Evolutionary conservation across 2,888 invertebrate genomes (phyloP).

Genomic region (Chironomus tentans): DNA sequence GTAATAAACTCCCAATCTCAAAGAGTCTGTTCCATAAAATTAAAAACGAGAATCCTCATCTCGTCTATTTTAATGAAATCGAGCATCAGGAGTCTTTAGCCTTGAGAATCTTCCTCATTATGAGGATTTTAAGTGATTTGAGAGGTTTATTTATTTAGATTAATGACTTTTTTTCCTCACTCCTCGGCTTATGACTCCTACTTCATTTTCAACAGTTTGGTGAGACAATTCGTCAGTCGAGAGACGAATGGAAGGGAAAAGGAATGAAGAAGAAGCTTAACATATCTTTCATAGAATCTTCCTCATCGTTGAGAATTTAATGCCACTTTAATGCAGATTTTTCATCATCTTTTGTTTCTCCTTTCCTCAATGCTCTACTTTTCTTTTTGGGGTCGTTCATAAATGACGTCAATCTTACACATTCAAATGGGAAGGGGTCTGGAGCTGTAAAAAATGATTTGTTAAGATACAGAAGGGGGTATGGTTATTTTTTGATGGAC

Average conservation of each 20-base stretch:
- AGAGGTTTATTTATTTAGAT: conserved; percentile 26
- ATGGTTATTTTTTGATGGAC: too few species aligned
- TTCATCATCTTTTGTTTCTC: conserved; percentile 8
- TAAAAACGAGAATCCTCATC: not conserved
- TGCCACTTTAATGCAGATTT: conserved; percentile 21
- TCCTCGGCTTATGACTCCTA: not conserved
- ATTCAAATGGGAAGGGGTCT: too few species aligned
- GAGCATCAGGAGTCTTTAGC: conserved; percentile 8
- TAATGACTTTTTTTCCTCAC: conserved; percentile 11
- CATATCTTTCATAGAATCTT: not conserved
- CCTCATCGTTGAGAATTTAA: conserved; percentile 10
- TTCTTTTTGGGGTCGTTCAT: too few species aligned
- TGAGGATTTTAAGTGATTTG: conserved; percentile 25
- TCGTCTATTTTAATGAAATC: conserved; percentile 13
- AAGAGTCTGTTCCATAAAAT: too few species aligned
- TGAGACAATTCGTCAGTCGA: not conserved
- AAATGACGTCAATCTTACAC: too few species aligned
- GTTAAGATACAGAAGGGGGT: too few species aligned
- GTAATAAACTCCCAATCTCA: too few species aligned
- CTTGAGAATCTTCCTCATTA: conserved; percentile 23
- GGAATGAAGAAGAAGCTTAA: not conserved
- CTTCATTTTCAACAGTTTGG: not conserved
- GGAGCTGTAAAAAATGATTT: too few species aligned
- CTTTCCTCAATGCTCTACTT: not conserved
- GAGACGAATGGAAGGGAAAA: not conserved